Conservation (phyloP, 1,140 invertebrate genomes). For the Drosophila sechellia region DNA sequence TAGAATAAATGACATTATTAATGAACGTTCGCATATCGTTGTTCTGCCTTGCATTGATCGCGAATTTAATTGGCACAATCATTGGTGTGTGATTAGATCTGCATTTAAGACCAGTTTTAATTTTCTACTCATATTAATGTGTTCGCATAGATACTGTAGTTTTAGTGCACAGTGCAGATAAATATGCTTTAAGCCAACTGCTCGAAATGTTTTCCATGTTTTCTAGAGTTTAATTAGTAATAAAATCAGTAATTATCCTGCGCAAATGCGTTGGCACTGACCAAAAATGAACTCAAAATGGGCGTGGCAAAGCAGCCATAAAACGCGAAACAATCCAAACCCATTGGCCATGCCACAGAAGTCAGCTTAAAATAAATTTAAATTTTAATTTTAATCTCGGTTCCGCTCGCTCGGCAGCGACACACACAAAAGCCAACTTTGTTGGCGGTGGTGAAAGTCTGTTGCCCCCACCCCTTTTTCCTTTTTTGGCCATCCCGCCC, state of each 20-base stretch:
- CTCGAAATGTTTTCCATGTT: background rate
- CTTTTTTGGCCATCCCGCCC: background rate
- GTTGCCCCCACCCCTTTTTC: slow-evolving; percentile 7
- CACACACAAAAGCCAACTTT: slow-evolving; percentile 60
- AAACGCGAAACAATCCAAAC: slow-evolving; percentile 38
- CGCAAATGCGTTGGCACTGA: slow-evolving; percentile 10
- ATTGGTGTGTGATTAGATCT: background rate
- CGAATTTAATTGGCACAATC: background rate
- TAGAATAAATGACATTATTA: background rate
- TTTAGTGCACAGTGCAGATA: background rate
- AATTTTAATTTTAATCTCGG: slow-evolving; percentile 78
- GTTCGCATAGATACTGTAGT: background rate
- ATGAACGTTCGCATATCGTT: background rate
- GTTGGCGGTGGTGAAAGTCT: slow-evolving; percentile 15
- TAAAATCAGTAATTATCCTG: slow-evolving; percentile 44
- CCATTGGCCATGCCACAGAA: slow-evolving; percentile 60
- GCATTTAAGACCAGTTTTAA: background rate
- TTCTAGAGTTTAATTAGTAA: slow-evolving; percentile 30
- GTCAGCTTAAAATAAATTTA: slow-evolving; percentile 77
- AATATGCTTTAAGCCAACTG: background rate
- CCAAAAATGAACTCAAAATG: slow-evolving; percentile 10
- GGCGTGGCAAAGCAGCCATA: slow-evolving; percentile 12
- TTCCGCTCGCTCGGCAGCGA: slow-evolving; percentile 36
- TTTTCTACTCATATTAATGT: background rate
- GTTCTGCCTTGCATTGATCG: background rate